Evolutionary conservation across 2,797 vertebrate genomes (phyloP), one percentile per base, ranked within the genome.

Genomic region (Sparus aurata): DNA sequence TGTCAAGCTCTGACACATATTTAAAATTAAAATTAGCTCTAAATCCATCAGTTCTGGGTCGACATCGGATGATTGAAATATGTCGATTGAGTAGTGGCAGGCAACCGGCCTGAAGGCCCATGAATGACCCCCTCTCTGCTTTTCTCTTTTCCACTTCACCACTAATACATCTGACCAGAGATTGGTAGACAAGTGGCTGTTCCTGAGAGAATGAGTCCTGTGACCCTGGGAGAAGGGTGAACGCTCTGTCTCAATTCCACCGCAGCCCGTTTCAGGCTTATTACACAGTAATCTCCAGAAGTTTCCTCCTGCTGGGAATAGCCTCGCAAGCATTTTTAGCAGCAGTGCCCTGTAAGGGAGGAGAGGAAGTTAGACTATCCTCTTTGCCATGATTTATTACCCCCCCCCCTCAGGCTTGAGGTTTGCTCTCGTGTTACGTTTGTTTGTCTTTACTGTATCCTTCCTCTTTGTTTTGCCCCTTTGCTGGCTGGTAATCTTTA

Each of bases 261-360:
- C 84, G 47, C 34, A n/a, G 77, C 82, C 88, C 45, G 72, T 92
- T 92, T 86, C 85, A 90, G 83, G 83, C 86, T 87, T 92, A 92
- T 91, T 91, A 89, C 87, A 85, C 90, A 83, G 91, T 92, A 94
- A 93, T 94, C 92, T 93, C 82, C 75, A 85, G 60, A 91, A 91
- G 84, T 89, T 88, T 83, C 83, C 77, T 74, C 80, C 90, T 73
- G 74, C 75, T 81, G 91, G 90, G 91, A 92, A 91, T 72, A 88
- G 89, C 90, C 85, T 87, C 16, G 80, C 90, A 88, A 89, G 90
- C 90, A 75, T 79, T 91, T 89, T 88, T 71, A 83, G 84, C 78
- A 75, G 64, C 82, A 73, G 69, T 75, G 58, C 63, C 47, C 74
- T 53, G 27, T 64, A 84, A 76, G 81, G 71, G 34, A 72, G 72